Conservation (phyloP, 2,888 invertebrate genomes). For the Ypsolopha scabrella region DNA sequence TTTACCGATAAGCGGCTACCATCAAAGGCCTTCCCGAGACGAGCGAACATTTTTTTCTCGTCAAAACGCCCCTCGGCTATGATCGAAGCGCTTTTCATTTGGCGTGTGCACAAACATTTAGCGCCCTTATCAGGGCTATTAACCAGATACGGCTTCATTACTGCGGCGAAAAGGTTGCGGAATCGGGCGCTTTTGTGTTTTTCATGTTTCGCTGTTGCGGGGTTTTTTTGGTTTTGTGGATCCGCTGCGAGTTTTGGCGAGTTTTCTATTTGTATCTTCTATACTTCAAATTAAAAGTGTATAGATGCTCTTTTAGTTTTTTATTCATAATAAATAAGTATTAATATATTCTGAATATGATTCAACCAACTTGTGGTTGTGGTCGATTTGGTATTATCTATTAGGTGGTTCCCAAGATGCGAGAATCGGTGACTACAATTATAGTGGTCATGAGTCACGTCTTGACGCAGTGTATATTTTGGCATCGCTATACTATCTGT, state of each 20-base stretch:
- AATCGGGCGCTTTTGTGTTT: slow-evolving; percentile 25
- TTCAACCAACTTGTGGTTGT: too few relatives aligned
- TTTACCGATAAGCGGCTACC: slow-evolving; percentile 40
- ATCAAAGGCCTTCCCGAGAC: slow-evolving; percentile 20
- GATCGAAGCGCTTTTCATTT: slow-evolving; percentile 66
- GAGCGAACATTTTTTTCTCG: slow-evolving; percentile 35
- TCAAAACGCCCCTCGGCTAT: slow-evolving; percentile 49
- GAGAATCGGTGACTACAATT: too few relatives aligned
- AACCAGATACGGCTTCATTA: slow-evolving; percentile 68
- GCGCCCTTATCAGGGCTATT: slow-evolving; percentile 64
- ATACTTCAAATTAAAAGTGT: too few relatives aligned
- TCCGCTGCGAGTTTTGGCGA: background rate
- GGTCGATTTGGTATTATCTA: too few relatives aligned
- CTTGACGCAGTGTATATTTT: too few relatives aligned
- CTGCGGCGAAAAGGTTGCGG: slow-evolving; percentile 28
- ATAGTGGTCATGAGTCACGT: too few relatives aligned
- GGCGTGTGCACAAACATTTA: slow-evolving; percentile 69
- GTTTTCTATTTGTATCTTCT: background rate
- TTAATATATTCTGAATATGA: too few relatives aligned
- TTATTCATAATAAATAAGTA: too few relatives aligned
- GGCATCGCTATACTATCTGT: too few relatives aligned
- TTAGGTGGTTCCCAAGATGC: too few relatives aligned
- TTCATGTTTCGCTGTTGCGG: slow-evolving; percentile 17
- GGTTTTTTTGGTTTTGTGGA: slow-evolving; percentile 12
- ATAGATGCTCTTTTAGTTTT: too few relatives aligned